These are phyloP conservation scores for Liopterus haemorrhoidalis DNA, from an alignment of 2,888 invertebrate genomes.

Conservation along the genomic window DNA sequence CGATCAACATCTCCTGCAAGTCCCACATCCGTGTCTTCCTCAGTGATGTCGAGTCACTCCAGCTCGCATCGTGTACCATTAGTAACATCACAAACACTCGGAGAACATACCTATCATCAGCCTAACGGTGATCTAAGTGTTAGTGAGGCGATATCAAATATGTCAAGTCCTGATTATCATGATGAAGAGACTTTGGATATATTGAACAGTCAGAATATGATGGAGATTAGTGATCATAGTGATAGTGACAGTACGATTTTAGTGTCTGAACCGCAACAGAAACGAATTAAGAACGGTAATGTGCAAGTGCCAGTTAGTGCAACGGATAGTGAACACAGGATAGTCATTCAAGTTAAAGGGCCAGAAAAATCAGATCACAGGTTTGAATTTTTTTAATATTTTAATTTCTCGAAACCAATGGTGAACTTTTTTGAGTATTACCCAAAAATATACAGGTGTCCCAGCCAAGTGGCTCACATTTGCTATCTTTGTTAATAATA, in stretches of 20 bases:
- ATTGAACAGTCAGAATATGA: conserved; percentile 70
- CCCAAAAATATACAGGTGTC: too few relatives aligned
- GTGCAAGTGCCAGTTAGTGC: conserved; percentile 19
- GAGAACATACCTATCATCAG: conserved; percentile 34
- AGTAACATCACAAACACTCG: conserved; percentile 42
- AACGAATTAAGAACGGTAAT: conserved; percentile 37
- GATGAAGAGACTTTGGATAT: conserved; percentile 80
- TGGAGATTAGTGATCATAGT: conserved; percentile 83
- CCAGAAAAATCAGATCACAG: too few relatives aligned
- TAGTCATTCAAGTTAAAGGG: conserved; percentile 76
- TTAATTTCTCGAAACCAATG: too few relatives aligned
- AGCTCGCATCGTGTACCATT: conserved; percentile 52
- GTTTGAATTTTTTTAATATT: too few relatives aligned
- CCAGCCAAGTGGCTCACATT: too few relatives aligned
- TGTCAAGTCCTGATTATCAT: conserved; percentile 84
- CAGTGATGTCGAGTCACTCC: conserved; percentile 75
- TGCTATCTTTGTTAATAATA: too few relatives aligned
- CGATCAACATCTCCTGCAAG: conserved; percentile 61
- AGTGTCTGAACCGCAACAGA: conserved; percentile 69
- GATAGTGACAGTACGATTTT: conserved; percentile 85
- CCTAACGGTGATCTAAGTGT: conserved; percentile 68
- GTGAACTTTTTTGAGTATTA: too few relatives aligned
- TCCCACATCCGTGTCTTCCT: conserved; percentile 82
- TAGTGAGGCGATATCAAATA: conserved; percentile 82
- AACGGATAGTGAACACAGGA: conserved; percentile 64